These are phyloP conservation scores for Triplophysa bombifrons DNA, from an alignment of 2,797 vertebrate species.

Conservation along the genomic window DNA sequence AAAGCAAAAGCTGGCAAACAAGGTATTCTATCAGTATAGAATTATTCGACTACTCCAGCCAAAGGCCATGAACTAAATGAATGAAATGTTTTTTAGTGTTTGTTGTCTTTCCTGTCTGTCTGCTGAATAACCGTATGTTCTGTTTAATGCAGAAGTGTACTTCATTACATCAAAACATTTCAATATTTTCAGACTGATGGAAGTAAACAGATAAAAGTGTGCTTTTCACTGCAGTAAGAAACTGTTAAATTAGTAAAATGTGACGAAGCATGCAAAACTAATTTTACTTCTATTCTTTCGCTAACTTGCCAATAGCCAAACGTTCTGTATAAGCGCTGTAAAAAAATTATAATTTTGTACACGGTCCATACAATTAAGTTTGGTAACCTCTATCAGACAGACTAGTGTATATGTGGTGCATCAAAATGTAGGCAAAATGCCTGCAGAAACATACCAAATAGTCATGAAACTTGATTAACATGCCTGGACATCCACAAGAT, in stretches of 20 bases:
- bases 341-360: neutral
- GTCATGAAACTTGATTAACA: neutral
- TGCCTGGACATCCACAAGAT: neutral
- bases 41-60: neutral
- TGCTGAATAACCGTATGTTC: neutral
- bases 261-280: no score
- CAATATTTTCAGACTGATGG: neutral
- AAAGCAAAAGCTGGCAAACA: neutral
- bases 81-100: constrained; percentile 29
- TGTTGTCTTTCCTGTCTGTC: neutral
- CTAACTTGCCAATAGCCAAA: neutral
- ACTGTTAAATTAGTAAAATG: no score
- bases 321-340: neutral
- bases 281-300: no score
- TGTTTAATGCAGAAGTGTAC: neutral
- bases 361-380: neutral
- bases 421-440: constrained; percentile 40
- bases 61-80: neutral
- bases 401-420: neutral
- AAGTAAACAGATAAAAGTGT: neutral
- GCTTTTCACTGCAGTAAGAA: no score
- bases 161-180: neutral
- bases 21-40: neutral
- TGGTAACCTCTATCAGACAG: neutral
- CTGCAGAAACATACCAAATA: neutral